A percentile compares a stretch with the other conserved stretches of the same genome.
Conservation (phyloP, 2,888 invertebrate species). For the Nasonia oneida region DNA sequence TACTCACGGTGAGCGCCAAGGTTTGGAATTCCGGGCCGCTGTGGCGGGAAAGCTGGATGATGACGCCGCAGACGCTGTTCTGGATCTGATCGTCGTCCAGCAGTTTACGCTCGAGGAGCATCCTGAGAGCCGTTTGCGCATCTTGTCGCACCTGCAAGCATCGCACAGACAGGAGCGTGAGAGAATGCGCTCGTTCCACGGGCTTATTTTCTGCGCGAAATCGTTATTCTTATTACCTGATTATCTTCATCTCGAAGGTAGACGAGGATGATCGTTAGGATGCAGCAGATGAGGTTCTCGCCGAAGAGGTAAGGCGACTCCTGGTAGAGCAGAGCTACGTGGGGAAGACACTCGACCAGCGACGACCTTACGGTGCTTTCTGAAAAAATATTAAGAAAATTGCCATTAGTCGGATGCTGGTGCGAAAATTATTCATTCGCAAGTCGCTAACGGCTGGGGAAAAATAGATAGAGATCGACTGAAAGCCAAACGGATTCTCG, state of each 20-base stretch:
- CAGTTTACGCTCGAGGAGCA: constrained; percentile 84
- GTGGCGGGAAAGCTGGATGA: constrained; percentile 82
- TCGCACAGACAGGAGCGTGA: constrained; percentile 13
- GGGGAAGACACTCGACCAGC: constrained; percentile 85
- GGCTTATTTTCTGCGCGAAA: not conserved
- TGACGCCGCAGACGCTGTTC: constrained; percentile 84
- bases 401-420: not conserved
- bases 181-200: not conserved
- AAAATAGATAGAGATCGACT: not conserved
- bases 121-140: constrained; percentile 83
- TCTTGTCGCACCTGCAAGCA: constrained; percentile 83
- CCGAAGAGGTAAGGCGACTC: constrained; percentile 80
- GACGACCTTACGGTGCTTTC: constrained; percentile 83
- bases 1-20: constrained; percentile 82
- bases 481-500: not conserved
- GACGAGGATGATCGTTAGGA: constrained; percentile 84
- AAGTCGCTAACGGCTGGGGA: not conserved
- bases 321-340: constrained; percentile 83
- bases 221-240: constrained; percentile 78
- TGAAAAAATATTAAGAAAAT: constrained; percentile 74
- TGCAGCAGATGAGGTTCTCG: constrained; percentile 79
- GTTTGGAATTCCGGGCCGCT: constrained; percentile 81
- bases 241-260: constrained; percentile 83
- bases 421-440: not conserved
- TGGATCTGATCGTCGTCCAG: constrained; percentile 83